Conservation (phyloP, 2,113 vertebrate species). For the Daphoenositta chrysoptera region DNA sequence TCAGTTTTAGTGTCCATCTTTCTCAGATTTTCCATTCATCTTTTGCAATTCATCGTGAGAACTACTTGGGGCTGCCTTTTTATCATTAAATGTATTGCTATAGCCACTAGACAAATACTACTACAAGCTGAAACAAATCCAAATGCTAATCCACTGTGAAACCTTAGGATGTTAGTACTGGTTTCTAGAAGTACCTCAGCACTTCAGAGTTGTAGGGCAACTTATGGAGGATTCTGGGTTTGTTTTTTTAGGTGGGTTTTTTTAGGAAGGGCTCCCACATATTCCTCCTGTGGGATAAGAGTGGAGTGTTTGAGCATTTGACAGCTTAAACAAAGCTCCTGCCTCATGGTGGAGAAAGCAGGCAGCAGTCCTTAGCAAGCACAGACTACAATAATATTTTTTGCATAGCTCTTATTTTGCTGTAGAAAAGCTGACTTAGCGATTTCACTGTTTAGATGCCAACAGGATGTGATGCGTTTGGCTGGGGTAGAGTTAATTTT, state of each 20-base stretch:
- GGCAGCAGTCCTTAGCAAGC: not conserved
- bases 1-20: constrained; percentile 12
- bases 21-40: constrained; percentile 32
- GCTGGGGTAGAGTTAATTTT: not conserved
- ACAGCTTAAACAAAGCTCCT: not conserved
- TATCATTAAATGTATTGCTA: not conserved
- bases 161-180: not conserved
- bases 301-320: not conserved
- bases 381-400: not conserved
- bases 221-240: not conserved
- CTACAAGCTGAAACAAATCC: not conserved
- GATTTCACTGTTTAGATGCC: not conserved
- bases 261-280: not conserved
- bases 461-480: not conserved
- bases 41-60: not conserved
- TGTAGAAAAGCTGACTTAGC: not conserved
- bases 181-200: not conserved
- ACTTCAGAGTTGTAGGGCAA: not conserved
- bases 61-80: not conserved
- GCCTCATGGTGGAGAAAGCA: not conserved
- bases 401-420: not conserved
- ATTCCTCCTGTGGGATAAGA: not conserved
- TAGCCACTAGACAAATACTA: not conserved
- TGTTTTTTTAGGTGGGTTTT: not conserved
- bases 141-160: not conserved